Conservation (phyloP, 1,140 invertebrate species). For the Sinella curviseta region DNA sequence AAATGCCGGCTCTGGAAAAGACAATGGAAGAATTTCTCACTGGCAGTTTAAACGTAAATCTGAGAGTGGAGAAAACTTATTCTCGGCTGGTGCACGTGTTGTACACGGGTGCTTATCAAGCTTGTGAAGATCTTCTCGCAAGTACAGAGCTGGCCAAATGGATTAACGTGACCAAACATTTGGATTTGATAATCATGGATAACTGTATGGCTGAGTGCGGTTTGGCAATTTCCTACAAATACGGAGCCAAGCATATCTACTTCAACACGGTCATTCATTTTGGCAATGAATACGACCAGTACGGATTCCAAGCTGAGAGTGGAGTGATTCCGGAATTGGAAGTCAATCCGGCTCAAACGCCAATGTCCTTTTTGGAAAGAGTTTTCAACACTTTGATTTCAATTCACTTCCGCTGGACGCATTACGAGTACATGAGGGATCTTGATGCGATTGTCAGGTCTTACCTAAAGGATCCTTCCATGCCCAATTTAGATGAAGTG, state of each 20-base stretch:
- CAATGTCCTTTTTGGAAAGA: conserved; percentile 28
- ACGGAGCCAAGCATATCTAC: conserved; percentile 19
- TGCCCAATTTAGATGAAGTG: conserved; percentile 48
- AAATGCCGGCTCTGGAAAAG: too few species aligned
- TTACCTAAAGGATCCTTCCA: background rate
- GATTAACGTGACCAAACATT: conserved; percentile 25
- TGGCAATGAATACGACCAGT: conserved; percentile 22
- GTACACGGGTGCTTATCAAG: background rate
- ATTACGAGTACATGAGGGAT: background rate
- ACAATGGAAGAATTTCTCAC: too few species aligned
- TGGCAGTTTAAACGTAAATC: too few species aligned
- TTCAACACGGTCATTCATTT: conserved; percentile 6
- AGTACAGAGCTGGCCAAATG: background rate
- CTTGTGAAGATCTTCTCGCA: conserved; percentile 23
- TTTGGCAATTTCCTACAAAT: conserved; percentile 21
- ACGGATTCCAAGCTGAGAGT: conserved; percentile 17
- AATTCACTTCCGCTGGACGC: background rate
- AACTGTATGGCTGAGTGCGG: conserved; percentile 50
- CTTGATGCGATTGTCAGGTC: conserved; percentile 28
- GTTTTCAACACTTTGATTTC: conserved; percentile 28
- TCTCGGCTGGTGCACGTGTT: background rate
- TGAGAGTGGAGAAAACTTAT: background rate
- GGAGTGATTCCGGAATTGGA: conserved; percentile 26
- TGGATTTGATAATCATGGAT: conserved; percentile 52
- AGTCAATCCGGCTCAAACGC: background rate